Conservation (phyloP, 2,797 vertebrate species). For the Lerista edwardsae region DNA sequence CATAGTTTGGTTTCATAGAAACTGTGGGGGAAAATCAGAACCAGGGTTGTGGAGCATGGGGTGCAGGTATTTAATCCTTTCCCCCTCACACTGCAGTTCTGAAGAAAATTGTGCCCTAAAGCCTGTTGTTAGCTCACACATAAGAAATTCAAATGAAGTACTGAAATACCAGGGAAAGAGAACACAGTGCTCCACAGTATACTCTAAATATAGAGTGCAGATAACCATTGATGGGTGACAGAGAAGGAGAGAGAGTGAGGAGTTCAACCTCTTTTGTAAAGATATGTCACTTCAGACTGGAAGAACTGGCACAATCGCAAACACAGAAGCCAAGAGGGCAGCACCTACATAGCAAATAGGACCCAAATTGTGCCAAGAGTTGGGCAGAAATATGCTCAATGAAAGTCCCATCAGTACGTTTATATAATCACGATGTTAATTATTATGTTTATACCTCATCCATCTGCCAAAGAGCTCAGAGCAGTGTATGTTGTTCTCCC, state of each 20-base stretch:
- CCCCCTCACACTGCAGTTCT: too few species aligned
- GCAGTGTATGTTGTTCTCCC: too few species aligned
- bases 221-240: constrained; percentile 27
- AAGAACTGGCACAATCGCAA: background rate
- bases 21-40: too few species aligned
- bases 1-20: background rate
- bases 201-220: constrained; percentile 34
- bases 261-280: constrained; percentile 1
- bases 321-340: background rate
- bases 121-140: too few species aligned
- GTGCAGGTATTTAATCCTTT: too few species aligned
- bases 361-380: background rate
- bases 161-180: background rate
- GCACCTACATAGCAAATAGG: background rate
- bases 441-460: background rate
- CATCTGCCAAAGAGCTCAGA: too few species aligned
- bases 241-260: background rate
- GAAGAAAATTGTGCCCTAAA: too few species aligned
- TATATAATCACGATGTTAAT: background rate
- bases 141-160: background rate
- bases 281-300: constrained; percentile 4
- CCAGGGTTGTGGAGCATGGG: too few species aligned
- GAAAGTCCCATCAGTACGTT: background rate
- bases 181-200: background rate
- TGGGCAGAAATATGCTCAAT: background rate